Conservation (phyloP, 2,113 vertebrate species). For the Tupaia chinensis region DNA sequence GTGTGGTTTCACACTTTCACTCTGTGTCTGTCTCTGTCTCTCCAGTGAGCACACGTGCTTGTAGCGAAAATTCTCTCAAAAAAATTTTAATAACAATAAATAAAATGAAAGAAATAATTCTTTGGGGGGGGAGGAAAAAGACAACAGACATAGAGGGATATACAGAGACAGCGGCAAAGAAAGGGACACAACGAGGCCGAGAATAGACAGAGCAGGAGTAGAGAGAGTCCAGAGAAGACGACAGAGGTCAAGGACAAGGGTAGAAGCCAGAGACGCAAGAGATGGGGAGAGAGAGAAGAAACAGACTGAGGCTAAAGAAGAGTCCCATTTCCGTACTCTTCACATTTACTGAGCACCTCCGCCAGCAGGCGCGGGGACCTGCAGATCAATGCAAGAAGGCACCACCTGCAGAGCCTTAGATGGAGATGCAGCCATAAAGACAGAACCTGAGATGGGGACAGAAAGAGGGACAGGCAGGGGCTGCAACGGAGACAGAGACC, state of each 20-base stretch:
- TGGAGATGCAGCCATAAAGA: not conserved
- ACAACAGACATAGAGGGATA: not conserved
- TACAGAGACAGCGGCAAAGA: not conserved
- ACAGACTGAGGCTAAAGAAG: not conserved
- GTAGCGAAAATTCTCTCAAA: too few species aligned
- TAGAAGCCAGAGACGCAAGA: conserved; percentile 3
- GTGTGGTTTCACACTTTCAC: too few species aligned
- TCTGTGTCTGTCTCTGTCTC: too few species aligned
- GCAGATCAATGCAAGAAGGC: not conserved
- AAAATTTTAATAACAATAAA: too few species aligned
- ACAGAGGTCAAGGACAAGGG: not conserved
- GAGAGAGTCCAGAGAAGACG: not conserved
- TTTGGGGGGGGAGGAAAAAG: too few species aligned
- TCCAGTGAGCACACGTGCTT: too few species aligned
- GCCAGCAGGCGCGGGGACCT: not conserved
- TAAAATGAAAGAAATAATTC: too few species aligned
- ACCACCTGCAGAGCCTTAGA: not conserved
- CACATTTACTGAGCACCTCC: not conserved
- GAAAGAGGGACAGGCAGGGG: not conserved
- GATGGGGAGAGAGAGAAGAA: conserved; percentile 5
- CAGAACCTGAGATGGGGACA: not conserved
- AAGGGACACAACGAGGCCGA: not conserved
- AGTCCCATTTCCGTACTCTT: conserved; percentile 24
- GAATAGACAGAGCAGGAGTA: not conserved
- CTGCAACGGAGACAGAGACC: not conserved